phyloP scores from a whole-genome alignment of 2,113 vertebrate genomes.

The Nothoprocta perdicaria region DNA sequence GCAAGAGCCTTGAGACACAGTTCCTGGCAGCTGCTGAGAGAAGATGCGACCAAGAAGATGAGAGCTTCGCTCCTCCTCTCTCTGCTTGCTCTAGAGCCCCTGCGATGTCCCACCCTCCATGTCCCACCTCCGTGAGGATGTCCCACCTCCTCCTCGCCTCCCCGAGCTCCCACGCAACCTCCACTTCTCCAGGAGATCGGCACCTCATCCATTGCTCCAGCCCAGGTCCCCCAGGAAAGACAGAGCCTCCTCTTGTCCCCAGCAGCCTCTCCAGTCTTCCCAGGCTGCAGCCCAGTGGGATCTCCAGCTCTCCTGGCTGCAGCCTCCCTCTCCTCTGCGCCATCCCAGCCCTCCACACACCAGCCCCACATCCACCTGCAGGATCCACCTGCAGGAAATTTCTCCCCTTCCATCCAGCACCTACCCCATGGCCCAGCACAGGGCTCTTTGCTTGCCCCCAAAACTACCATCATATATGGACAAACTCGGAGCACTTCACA shows the following conservation, averaged over 20 bases:
- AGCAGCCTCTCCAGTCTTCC: neutral
- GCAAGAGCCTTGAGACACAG: neutral
- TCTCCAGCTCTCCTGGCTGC: neutral
- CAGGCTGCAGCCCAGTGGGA: neutral
- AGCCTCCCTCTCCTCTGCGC: neutral
- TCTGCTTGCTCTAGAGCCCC: neutral
- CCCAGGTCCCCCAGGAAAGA: neutral
- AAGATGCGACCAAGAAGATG: neutral
- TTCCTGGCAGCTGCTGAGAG: rapidly evolving
- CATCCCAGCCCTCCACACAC: neutral
- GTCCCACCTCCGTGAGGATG: rapidly evolving
- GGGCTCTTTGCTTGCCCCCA: rapidly evolving
- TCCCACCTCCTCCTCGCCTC: neutral
- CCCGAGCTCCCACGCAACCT: neutral
- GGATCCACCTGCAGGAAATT: neutral
- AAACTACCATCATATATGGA: neutral
- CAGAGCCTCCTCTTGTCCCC: neutral
- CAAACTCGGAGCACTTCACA: neutral
- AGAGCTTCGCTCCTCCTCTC: neutral
- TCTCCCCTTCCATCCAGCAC: rapidly evolving
- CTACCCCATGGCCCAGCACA: neutral
- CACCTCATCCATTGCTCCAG: neutral
- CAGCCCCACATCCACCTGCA: too few species aligned
- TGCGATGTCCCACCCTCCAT: too few species aligned
- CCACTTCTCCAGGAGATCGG: neutral